A percentile compares a stretch with the other conserved stretches of the same genome.
Evolutionary conservation across 2,888 invertebrate genomes (phyloP).

Genomic region (Eristalis intricaria): DNA sequence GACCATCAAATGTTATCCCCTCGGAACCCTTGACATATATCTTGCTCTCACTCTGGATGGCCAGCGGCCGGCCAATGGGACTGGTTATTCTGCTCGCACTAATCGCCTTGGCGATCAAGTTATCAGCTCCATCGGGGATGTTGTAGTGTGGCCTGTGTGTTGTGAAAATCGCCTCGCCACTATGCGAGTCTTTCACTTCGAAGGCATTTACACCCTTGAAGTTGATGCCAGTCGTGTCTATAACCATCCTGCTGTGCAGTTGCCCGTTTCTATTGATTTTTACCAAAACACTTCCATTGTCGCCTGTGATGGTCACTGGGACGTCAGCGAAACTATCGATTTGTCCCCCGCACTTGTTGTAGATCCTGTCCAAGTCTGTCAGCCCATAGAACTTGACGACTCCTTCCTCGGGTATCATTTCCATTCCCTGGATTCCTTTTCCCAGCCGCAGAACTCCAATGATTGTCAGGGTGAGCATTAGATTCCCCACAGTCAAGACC

Average conservation of each 20-base stretch:
- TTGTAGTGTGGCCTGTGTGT: conserved; percentile 88
- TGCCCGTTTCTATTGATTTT: conserved; percentile 81
- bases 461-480: conserved; percentile 90
- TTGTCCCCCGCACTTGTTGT: conserved; percentile 86
- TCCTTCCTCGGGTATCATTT: conserved; percentile 88
- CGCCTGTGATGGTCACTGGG: conserved; percentile 82
- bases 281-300: conserved; percentile 78
- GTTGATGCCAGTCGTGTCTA: conserved; percentile 86
- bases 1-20: conserved; percentile 88
- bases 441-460: conserved; percentile 90
- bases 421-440: conserved; percentile 92
- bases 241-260: conserved; percentile 81
- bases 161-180: conserved; percentile 87
- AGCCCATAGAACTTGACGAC: conserved; percentile 90
- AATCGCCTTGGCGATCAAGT: conserved; percentile 85
- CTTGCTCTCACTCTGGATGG: conserved; percentile 86
- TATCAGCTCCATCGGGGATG: conserved; percentile 86
- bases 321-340: conserved; percentile 84
- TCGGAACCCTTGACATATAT: conserved; percentile 90
- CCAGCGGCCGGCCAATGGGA: conserved; percentile 86
- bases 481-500: conserved; percentile 89
- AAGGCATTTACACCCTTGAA: conserved; percentile 87
- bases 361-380: conserved; percentile 89
- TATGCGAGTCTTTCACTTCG: conserved; percentile 86
- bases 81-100: conserved; percentile 89